These are phyloP conservation scores for Busseola fusca DNA, from an alignment of 2,888 invertebrate genomes.

Conservation along the genomic window DNA sequence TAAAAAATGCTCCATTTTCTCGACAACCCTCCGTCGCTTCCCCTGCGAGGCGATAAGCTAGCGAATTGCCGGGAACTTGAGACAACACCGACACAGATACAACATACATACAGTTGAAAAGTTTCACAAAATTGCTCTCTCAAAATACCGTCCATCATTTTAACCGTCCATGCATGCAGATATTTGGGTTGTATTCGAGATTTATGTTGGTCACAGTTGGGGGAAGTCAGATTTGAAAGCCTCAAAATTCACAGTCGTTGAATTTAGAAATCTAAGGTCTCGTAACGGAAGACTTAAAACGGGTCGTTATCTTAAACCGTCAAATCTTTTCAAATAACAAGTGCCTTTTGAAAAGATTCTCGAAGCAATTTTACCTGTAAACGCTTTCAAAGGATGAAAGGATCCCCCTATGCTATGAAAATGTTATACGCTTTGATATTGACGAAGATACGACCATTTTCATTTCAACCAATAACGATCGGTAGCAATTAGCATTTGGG, in stretches of 20 bases:
- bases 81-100: constrained; percentile 58
- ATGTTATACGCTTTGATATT: constrained; percentile 39
- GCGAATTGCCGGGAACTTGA: constrained; percentile 70
- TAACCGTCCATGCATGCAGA: constrained; percentile 19
- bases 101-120: constrained; percentile 39
- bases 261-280: constrained; percentile 2
- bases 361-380: constrained; percentile 49
- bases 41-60: constrained; percentile 69
- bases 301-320: constrained; percentile 16
- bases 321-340: constrained; percentile 44
- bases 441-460: constrained; percentile 14
- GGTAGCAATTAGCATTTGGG: neutral
- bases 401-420: constrained; percentile 28
- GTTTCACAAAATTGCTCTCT: constrained; percentile 48
- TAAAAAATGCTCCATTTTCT: constrained; percentile 2
- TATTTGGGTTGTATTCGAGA: constrained; percentile 32
- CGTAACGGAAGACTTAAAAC: constrained; percentile 6
- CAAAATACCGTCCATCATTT: constrained; percentile 46
- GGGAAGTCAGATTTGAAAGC: constrained; percentile 33
- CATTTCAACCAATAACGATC: constrained; percentile 11
- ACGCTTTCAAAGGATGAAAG: constrained; percentile 40
- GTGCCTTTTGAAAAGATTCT: constrained; percentile 37
- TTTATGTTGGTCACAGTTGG: constrained; percentile 33
- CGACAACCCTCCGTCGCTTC: constrained; percentile 58
- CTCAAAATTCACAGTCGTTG: neutral